Base-by-base conservation (phyloP, 2,797 vertebrate genomes). In the Hoplostethus atlanticus region DNA sequence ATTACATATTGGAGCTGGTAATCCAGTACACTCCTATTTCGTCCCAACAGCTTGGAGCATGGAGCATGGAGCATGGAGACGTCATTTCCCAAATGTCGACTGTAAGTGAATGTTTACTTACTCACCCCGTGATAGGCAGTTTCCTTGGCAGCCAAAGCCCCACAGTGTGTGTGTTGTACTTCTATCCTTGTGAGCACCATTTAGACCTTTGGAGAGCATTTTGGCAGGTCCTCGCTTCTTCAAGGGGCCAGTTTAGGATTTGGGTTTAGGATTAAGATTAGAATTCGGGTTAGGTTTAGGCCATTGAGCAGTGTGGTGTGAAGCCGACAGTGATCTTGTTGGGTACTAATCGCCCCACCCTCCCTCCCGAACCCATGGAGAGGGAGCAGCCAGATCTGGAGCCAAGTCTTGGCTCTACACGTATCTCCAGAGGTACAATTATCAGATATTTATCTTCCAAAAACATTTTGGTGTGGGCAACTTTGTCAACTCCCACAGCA, bases 361-460 rank as follows among this genome's bases (percentile, higher is more conserved):
- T 68, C 16, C 71, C 71, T 54, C 57, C 17, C 28, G 65, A 69
- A 77, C 30, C 62, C 65, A 28, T 9, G 30, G 30, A 50, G 63
- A 52, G 51, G 53, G 64, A 77, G 50, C 48, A 70, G 71, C 25
- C 65, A 7, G 44, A 38, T 68, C 63, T 60, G 46, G 25, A 75
- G 40, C 52, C 52, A 47, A 15, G 71, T 51, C 30, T 44, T 38
- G 66, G 61, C 68, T 52, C 30, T 21, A 47, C 53, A 53, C 25
- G 4, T 48, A 57, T 81, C 75, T 72, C 73, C 44, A 50, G 80
- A 76, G 78, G 71, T 66, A 60, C 60, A 80, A 79, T 84, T 85
- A 90, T 76, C 71, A 68, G 53, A 51, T 17, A 83, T 86, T 78
- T 88, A 81, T 81, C 79, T 77, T 76, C 67, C 60, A 73, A 63